Evolutionary conservation across 2,888 invertebrate genomes (phyloP).

Genomic region (Dolomedes plantarius): DNA sequence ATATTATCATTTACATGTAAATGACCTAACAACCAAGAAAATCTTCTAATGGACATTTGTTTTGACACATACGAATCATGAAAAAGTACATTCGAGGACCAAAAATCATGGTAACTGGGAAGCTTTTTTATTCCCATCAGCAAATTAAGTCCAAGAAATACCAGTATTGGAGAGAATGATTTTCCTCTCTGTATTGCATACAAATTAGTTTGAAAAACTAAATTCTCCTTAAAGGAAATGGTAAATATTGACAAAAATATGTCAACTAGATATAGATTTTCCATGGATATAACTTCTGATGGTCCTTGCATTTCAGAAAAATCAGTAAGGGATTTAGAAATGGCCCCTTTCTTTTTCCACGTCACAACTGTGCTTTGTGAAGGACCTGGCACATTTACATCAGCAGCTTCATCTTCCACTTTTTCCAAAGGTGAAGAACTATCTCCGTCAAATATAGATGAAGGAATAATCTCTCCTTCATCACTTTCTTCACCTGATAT

Average conservation of each 20-base stretch:
- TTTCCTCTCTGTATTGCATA: background rate
- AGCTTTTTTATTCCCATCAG: background rate
- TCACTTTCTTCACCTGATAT: background rate
- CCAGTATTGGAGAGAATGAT: background rate
- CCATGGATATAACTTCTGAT: background rate
- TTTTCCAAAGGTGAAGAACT: background rate
- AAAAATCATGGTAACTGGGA: background rate
- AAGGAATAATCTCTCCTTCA: background rate
- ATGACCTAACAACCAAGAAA: background rate
- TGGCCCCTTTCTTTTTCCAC: background rate
- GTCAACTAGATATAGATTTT: background rate
- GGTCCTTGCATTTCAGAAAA: background rate
- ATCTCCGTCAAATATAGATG: background rate
- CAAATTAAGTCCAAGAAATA: background rate
- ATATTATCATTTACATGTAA: background rate
- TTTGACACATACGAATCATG: background rate
- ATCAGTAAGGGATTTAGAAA: background rate
- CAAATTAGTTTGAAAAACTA: background rate
- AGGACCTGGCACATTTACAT: background rate
- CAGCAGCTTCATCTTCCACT: background rate
- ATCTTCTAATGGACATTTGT: background rate
- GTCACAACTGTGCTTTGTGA: background rate
- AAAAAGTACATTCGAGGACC: background rate
- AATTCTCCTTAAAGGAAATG: background rate
- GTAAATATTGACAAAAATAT: background rate